Evolutionary conservation across 2,888 invertebrate genomes (phyloP), one percentile per base, ranked within the genome.

Genomic region (Metellina segmentata): DNA sequence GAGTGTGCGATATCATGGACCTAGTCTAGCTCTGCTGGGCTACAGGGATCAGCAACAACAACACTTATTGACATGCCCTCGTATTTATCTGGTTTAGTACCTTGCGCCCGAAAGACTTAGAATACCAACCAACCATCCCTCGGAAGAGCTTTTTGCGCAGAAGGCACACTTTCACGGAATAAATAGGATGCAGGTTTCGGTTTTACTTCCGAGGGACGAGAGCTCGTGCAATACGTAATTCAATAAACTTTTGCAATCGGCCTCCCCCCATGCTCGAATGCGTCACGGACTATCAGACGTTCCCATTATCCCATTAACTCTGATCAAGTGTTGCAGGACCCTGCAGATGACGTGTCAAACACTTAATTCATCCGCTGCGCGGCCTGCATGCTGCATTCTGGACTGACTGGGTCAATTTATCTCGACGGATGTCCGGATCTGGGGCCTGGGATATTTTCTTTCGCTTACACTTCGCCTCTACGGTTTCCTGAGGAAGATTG

Each of bases 381-480:
- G 8, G 81, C 70, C 70, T 2, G 52, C 6, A 7, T n/a, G 61
- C 16, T 13, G 48, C 81, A 16, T 52, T n/a, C 11, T 81, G 13
- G 6, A 16, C 48, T 49, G 53, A 61, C n/a, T 13, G 53, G 51
- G 48, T 20, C 34, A 34, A 81, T 81, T 86, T 61, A 77, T 82
- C 82, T 19, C 61, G 52, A 53, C 89, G 89, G 89, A 89, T 89
- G 82, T 89, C 89, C 89, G 89, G 89, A 89, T 81, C 89, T 82
- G 19, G 81, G n/a, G 72, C 51, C 71, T 53, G 75, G 49, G 75
- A 74, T 9, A 6, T 48, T 48, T 74, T 53, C 34, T 19, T 81
- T 81, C 19, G 7, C 53, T 79, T 72, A 0, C 8, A 48, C 48
- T 86, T 71, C 70, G 19, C 8, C 70, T 78, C 16, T 78, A 2